These are phyloP conservation scores for Phengaris arion DNA, from an alignment of 2,888 invertebrate genomes.

Conservation along the genomic window DNA sequence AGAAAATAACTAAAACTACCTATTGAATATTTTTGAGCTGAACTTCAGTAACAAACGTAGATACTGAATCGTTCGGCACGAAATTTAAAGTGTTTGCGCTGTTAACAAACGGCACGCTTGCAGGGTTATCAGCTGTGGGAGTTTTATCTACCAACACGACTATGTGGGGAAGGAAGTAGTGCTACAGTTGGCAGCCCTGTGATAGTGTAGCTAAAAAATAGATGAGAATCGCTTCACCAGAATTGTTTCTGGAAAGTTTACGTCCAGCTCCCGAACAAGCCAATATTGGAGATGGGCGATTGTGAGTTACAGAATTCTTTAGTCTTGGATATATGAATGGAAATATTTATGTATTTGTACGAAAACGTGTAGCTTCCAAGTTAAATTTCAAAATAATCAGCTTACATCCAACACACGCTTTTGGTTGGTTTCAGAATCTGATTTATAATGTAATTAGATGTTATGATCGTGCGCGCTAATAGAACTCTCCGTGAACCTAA, in stretches of 20 bases:
- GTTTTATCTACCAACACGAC: neutral
- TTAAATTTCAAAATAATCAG: neutral
- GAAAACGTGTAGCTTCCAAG: neutral
- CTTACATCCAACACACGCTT: neutral
- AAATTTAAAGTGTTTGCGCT: constrained; percentile 13
- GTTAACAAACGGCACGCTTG: constrained; percentile 17
- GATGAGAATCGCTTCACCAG: neutral
- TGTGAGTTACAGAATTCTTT: constrained; percentile 12
- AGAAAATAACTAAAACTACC: neutral
- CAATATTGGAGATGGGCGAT: constrained; percentile 20
- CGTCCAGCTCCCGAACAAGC: neutral
- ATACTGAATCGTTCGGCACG: constrained; percentile 8
- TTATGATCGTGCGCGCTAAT: no score
- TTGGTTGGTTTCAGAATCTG: neutral
- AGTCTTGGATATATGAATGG: neutral
- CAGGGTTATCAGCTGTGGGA: neutral
- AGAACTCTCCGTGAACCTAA: no score
- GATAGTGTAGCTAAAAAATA: constrained; percentile 21
- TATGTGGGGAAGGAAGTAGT: neutral
- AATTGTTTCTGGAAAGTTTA: constrained; percentile 22
- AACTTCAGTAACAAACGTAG: constrained; percentile 12
- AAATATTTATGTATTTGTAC: constrained; percentile 16
- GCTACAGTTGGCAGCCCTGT: neutral
- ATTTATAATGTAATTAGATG: neutral
- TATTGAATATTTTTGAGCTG: neutral